phyloP scores from a whole-genome alignment of 2,888 invertebrate genomes.

The Ischnura elegans region DNA sequence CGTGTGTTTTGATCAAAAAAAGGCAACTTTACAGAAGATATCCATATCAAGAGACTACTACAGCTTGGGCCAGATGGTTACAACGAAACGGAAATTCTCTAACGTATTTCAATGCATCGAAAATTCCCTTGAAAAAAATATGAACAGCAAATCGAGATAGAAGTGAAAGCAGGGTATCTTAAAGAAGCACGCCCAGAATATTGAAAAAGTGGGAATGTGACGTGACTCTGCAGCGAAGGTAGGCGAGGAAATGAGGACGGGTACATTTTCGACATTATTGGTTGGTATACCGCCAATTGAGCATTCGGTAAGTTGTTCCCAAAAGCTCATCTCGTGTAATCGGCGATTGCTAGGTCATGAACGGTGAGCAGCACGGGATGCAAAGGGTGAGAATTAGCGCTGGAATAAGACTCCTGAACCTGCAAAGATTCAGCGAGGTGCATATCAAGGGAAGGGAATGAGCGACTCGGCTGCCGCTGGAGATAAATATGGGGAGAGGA shows the following conservation, averaged over 20 bases:
- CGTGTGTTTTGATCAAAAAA: too few species aligned
- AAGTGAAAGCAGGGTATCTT: too few species aligned
- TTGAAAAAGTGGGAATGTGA: too few species aligned
- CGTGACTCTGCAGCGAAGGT: neutral
- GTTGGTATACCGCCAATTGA: conserved; percentile 47
- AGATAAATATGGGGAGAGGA: neutral
- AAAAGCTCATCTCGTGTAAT: neutral
- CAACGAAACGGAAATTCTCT: too few species aligned
- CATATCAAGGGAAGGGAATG: neutral
- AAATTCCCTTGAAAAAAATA: too few species aligned
- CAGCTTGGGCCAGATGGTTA: too few species aligned
- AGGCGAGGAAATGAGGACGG: neutral
- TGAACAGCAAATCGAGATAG: too few species aligned
- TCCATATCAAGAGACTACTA: too few species aligned
- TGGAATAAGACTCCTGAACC: too few species aligned
- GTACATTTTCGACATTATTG: neutral
- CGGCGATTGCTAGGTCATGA: neutral
- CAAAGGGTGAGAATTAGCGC: neutral
- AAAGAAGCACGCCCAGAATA: too few species aligned
- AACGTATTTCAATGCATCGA: too few species aligned
- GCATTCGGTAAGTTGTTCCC: conserved; percentile 23
- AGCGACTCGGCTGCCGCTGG: neutral
- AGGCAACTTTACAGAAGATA: too few species aligned
- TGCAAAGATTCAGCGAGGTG: neutral
- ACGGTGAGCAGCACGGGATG: neutral